Evolutionary conservation across 2,113 vertebrate genomes (phyloP).

Genomic region (Siphamia tubifer): DNA sequence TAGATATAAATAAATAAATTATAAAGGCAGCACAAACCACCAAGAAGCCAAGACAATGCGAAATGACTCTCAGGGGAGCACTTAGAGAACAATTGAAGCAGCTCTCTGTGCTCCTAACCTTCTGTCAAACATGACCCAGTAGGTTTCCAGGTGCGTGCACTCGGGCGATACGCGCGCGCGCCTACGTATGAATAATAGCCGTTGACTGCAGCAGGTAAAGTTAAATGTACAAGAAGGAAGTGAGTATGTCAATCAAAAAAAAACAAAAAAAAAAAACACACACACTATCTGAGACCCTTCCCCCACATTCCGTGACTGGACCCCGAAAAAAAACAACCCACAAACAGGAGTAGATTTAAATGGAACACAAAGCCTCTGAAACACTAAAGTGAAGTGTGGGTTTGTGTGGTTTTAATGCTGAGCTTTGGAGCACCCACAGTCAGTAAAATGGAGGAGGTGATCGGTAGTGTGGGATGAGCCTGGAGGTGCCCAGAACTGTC

Average conservation of each 20-base stretch:
- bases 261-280: too few relatives aligned
- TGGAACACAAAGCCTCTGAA: not conserved
- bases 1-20: not conserved
- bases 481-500: slow-evolving; percentile 59
- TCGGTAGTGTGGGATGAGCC: slow-evolving; percentile 58
- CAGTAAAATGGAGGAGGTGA: slow-evolving; percentile 67
- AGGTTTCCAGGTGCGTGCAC: not conserved
- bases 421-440: slow-evolving; percentile 38
- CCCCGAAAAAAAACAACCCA: not conserved
- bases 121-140: not conserved
- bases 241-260: not conserved
- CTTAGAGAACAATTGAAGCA: not conserved
- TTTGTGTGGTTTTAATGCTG: slow-evolving; percentile 10
- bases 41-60: not conserved
- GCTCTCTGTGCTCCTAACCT: not conserved
- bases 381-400: slow-evolving; percentile 33
- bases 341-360: not conserved
- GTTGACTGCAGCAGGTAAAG: slow-evolving; percentile 10
- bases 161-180: not conserved
- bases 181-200: not conserved
- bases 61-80: not conserved
- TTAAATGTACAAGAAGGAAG: slow-evolving; percentile 9
- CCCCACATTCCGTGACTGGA: not conserved
- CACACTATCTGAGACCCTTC: too few relatives aligned
- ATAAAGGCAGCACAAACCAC: not conserved